Evolutionary conservation across 2,888 invertebrate species (phyloP).

Genomic region (Monoplex corrugatus): DNA sequence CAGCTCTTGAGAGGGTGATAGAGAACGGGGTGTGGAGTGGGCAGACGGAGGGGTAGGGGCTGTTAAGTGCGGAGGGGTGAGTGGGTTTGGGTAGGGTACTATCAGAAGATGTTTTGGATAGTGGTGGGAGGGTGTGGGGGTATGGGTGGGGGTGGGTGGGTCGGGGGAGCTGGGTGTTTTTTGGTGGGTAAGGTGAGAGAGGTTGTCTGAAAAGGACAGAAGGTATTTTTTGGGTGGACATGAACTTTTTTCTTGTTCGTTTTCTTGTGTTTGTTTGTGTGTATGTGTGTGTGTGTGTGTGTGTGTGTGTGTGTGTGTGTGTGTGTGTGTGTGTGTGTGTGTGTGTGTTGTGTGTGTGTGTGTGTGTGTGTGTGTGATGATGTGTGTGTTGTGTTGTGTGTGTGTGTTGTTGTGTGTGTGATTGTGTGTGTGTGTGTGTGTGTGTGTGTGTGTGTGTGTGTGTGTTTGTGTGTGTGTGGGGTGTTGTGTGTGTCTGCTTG

Average conservation of each 20-base stretch:
- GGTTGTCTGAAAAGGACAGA: neutral
- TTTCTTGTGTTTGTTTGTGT: neutral
- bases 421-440: too few relatives aligned
- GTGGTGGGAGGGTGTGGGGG: neutral
- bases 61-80: neutral
- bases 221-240: neutral
- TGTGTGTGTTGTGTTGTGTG: too few relatives aligned
- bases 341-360: too few relatives aligned
- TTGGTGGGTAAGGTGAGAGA: neutral
- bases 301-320: neutral
- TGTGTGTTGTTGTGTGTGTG: too few relatives aligned
- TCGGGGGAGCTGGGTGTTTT: neutral
- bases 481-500: too few relatives aligned
- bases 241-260: neutral
- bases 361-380: too few relatives aligned
- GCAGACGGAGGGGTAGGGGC: neutral
- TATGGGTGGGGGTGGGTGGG: neutral
- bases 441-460: too few relatives aligned
- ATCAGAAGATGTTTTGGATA: too few relatives aligned
- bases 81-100: too few relatives aligned
- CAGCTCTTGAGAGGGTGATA: constrained; percentile 38
- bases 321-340: too few relatives aligned
- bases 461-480: too few relatives aligned
- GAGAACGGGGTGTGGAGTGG: neutral
- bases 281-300: neutral